These are phyloP conservation scores for Fistularia commersonii DNA, from an alignment of 2,797 vertebrate genomes.

Conservation along the genomic window DNA sequence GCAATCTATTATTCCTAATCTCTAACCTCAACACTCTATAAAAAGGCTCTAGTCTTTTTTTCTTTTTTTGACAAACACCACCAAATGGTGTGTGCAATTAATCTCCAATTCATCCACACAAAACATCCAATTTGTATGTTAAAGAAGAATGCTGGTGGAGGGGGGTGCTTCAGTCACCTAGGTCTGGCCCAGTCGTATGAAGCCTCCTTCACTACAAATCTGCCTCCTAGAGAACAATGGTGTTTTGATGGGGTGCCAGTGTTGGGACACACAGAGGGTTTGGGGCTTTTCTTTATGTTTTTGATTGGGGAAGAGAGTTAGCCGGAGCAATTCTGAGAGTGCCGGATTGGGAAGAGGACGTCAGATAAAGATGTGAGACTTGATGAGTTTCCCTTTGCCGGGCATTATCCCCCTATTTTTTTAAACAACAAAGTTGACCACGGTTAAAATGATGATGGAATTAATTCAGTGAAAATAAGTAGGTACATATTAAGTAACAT, in stretches of 20 bases:
- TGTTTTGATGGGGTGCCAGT: conserved; percentile 55
- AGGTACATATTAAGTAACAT: no score
- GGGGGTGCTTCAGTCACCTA: conserved; percentile 34
- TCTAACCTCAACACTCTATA: conserved; percentile 55
- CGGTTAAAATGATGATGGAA: no score
- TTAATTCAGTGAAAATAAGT: no score
- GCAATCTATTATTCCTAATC: conserved; percentile 67
- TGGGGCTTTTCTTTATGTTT: conserved; percentile 22
- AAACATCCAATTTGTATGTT: conserved; percentile 80
- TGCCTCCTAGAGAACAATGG: conserved; percentile 54
- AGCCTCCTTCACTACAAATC: conserved; percentile 58
- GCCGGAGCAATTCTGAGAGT: conserved; percentile 6
- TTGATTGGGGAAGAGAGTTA: conserved; percentile 14
- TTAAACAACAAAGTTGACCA: no score
- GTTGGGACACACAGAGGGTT: conserved; percentile 14
- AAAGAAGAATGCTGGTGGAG: conserved; percentile 52
- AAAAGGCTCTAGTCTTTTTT: conserved; percentile 51
- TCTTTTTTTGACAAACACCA: conserved; percentile 61
- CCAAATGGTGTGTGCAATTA: conserved; percentile 74
- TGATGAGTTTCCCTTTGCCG: conserved; percentile 56
- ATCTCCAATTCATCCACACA: conserved; percentile 74
- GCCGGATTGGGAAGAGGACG: conserved; percentile 21
- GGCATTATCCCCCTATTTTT: conserved; percentile 66
- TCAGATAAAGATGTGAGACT: conserved; percentile 28
- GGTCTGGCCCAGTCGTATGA: conserved; percentile 45